Evolutionary conservation across 2,113 vertebrate species (phyloP).

Genomic region (Pelecanoides urinatrix): DNA sequence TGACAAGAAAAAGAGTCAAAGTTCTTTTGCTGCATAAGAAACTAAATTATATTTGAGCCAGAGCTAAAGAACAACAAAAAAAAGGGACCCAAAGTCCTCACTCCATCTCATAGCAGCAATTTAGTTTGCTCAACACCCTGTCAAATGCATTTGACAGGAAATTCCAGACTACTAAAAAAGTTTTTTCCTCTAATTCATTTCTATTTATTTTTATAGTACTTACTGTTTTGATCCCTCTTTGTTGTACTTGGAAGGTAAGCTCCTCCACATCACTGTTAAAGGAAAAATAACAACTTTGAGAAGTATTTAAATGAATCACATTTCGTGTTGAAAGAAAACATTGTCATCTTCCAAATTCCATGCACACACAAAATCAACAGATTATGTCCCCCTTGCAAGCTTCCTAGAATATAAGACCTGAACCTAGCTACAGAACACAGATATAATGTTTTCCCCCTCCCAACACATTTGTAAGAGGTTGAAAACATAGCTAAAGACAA

Average conservation of each 20-base stretch:
- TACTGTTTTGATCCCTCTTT: conserved; percentile 6
- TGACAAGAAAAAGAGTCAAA: not conserved
- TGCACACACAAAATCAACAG: not conserved
- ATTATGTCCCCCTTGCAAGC: not conserved
- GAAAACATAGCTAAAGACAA: not conserved
- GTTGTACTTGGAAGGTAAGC: not conserved
- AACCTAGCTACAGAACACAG: not conserved
- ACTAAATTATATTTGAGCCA: conserved; percentile 25
- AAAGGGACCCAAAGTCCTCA: not conserved
- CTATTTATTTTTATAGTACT: not conserved
- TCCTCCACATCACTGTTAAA: not conserved
- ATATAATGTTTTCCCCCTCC: not conserved
- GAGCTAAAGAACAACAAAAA: conserved; percentile 17
- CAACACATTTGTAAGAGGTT: not conserved
- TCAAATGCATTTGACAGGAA: conserved; percentile 46
- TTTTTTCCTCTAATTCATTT: not conserved
- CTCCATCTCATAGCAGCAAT: conserved; percentile 37
- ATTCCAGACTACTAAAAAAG: conserved; percentile 7
- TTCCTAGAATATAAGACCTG: not conserved
- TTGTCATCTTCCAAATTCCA: not conserved
- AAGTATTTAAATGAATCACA: not conserved
- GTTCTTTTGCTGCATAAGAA: not conserved
- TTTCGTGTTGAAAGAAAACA: not conserved
- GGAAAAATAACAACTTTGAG: not conserved
- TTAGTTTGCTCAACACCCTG: conserved; percentile 40